These are phyloP conservation scores for Falcaria lacertinaria DNA, from an alignment of 2,888 invertebrate species.

Conservation along the genomic window DNA sequence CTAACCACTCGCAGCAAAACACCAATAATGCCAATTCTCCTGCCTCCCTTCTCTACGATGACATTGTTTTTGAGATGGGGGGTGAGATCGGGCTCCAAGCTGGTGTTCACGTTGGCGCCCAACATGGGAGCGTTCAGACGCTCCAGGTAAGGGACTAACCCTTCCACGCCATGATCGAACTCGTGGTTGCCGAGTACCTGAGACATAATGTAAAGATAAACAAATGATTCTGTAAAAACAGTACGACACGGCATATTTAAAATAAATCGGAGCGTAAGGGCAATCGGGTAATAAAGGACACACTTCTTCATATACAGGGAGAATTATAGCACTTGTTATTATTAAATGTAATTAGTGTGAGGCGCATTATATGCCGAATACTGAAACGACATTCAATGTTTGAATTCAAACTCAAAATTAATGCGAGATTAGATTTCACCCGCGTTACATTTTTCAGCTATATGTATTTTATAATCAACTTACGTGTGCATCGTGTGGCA, in stretches of 20 bases:
- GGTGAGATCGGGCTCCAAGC: slow-evolving; percentile 82
- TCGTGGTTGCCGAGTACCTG: slow-evolving; percentile 93
- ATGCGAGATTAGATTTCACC: too few relatives aligned
- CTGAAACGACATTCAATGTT: too few relatives aligned
- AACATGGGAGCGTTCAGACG: slow-evolving; percentile 83
- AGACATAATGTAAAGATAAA: not conserved
- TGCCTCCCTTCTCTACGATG: slow-evolving; percentile 80
- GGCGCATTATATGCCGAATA: too few relatives aligned
- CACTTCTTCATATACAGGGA: too few relatives aligned
- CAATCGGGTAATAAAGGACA: too few relatives aligned
- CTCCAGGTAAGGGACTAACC: slow-evolving; percentile 85
- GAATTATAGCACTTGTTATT: too few relatives aligned
- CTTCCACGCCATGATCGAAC: slow-evolving; percentile 87
- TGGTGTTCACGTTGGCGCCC: slow-evolving; percentile 87
- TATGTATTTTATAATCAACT: slow-evolving; percentile 28
- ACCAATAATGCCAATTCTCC: slow-evolving; percentile 89
- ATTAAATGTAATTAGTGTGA: too few relatives aligned
- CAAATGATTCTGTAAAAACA: too few relatives aligned
- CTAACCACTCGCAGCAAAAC: slow-evolving; percentile 79
- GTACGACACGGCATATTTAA: too few relatives aligned
- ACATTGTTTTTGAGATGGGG: slow-evolving; percentile 82
- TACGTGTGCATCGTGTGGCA: slow-evolving; percentile 89
- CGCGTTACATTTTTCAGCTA: too few relatives aligned
- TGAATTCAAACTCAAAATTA: too few relatives aligned
- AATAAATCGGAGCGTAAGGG: too few relatives aligned